Evolutionary conservation across 2,888 invertebrate species (phyloP).

Genomic region (Tipula vernalis): DNA sequence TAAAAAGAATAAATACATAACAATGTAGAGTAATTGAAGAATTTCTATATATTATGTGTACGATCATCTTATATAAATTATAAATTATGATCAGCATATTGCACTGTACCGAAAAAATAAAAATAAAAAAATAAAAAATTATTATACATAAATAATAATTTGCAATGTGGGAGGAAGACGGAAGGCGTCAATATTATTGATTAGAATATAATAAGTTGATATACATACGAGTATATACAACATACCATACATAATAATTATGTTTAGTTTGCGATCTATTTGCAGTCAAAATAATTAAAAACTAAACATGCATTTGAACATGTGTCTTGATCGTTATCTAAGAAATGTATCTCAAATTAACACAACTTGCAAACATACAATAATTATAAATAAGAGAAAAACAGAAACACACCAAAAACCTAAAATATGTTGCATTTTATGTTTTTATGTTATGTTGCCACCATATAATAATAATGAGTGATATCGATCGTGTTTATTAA

Average conservation of each 20-base stretch:
- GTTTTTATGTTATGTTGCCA: neutral
- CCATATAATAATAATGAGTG: neutral
- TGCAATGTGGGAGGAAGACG: neutral
- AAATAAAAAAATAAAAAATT: neutral
- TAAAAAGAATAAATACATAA: neutral
- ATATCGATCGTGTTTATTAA: neutral
- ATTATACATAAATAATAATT: neutral
- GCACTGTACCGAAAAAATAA: neutral
- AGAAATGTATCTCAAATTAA: neutral
- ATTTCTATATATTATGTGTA: neutral
- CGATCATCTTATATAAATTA: neutral
- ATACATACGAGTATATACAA: neutral
- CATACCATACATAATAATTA: neutral
- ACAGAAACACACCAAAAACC: neutral
- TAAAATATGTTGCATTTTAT: neutral
- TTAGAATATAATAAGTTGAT: neutral
- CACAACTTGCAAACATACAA: neutral
- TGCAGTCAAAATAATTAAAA: neutral
- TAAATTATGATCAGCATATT: neutral
- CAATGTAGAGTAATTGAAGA: neutral
- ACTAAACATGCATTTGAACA: neutral
- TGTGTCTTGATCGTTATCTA: neutral
- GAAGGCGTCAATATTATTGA: neutral
- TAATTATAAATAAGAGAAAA: neutral
- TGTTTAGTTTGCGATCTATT: neutral